Base-by-base conservation (phyloP, 2,113 vertebrate genomes). In the Ia io region DNA sequence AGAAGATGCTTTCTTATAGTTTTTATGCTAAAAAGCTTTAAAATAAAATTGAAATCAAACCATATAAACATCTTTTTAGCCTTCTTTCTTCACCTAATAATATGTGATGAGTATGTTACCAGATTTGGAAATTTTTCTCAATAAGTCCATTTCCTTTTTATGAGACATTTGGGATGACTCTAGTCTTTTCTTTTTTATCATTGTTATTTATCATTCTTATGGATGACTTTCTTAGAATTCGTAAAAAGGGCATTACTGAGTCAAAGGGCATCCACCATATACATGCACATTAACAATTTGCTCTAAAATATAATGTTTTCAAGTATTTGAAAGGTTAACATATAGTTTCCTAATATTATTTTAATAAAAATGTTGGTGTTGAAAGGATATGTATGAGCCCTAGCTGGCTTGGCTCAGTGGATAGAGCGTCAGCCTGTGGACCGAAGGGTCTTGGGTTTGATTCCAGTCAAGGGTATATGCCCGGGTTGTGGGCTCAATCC, bases 21-120 rank as follows among this genome's bases (percentile, higher is more conserved):
- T 84, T 91, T 79, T 87, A 80, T 73, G 49, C 82, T 76, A 90
- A 88, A 74, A 37, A 94, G 28, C 30, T 93, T 93, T 96, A 88
- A 94, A 85, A 84, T 84, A 96, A 86, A 93, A 76, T 28, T 69
- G 49, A 85, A 85, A 84, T 84, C 67, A 77, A 93, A 51, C 74
- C 17, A 23, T 53, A 40, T 22, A 77, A 56, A 70, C 32, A 53
- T 37, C 17, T 61, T 84, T 88, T 95, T 65, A 91, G 42, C 59
- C 32, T 88, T 73, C 70, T 87, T 40, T 80, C 77, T 80, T 76
- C 18, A 88, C 30, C 53, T 93, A 89, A 78, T 5, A 35, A 3
- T 85, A 70, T 90, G 35, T 65, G 44, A 35, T 88, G 25, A 80
- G 30, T 63, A 44, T 84, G 71, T 87, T 80, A 83, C 28, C 59